Conservation (phyloP, 2,888 invertebrate species). For the Nomada fucata region DNA sequence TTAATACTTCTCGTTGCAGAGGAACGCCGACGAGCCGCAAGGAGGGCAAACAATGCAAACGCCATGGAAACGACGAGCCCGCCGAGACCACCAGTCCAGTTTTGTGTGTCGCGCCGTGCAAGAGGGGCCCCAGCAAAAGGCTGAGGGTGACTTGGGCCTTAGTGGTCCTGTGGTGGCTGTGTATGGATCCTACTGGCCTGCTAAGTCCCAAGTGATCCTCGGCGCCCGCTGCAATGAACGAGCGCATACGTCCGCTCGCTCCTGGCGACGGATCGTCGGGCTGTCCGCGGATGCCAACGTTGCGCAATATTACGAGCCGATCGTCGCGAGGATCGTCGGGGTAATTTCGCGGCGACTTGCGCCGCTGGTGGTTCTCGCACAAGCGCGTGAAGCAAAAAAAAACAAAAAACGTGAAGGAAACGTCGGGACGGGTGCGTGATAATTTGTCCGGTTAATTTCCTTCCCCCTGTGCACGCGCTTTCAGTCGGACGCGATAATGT, state of each 20-base stretch:
- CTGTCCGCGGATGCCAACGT: constrained; percentile 17
- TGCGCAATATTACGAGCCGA: constrained; percentile 24
- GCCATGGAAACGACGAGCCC: constrained; percentile 17
- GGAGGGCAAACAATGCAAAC: constrained; percentile 42
- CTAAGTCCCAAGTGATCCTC: constrained; percentile 92
- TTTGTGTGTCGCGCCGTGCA: constrained; percentile 26
- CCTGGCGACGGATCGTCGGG: constrained; percentile 29
- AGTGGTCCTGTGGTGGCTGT: constrained; percentile 89
- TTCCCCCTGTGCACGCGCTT: background rate
- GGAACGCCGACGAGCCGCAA: constrained; percentile 23
- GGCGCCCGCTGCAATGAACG: constrained; percentile 66
- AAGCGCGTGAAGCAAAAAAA: background rate
- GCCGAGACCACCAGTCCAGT: constrained; percentile 36
- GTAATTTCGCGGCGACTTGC: constrained; percentile 61
- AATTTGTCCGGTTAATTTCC: background rate
- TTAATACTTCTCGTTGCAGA: constrained; percentile 37
- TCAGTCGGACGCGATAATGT: background rate
- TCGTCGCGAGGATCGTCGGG: constrained; percentile 56
- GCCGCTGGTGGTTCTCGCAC: constrained; percentile 44
- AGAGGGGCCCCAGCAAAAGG: constrained; percentile 35
- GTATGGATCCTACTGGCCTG: constrained; percentile 91
- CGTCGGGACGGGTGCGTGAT: background rate
- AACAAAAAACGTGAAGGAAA: background rate
- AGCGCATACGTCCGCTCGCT: constrained; percentile 2
- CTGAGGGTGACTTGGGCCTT: constrained; percentile 87